These are phyloP conservation scores for Rana temporaria DNA, from an alignment of 2,113 vertebrate species.

Conservation along the genomic window DNA sequence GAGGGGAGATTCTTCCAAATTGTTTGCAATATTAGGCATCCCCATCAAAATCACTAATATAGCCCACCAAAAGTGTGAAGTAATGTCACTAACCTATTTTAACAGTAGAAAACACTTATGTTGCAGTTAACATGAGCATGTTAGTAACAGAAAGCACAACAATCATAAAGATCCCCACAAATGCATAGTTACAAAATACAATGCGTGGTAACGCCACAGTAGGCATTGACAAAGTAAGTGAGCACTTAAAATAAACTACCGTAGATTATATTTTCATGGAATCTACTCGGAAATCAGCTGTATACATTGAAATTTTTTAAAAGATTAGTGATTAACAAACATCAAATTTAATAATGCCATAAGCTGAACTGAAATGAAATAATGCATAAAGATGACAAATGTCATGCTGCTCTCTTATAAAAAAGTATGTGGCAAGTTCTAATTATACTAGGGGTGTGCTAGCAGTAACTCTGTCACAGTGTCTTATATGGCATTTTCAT, in stretches of 20 bases:
- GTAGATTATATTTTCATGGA: not conserved
- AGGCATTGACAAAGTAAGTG: too few species aligned
- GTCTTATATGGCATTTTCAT: not conserved
- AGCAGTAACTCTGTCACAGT: not conserved
- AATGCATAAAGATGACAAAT: constrained; percentile 26
- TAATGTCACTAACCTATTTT: too few species aligned
- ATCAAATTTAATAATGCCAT: too few species aligned
- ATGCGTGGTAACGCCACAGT: too few species aligned
- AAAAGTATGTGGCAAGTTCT: not conserved
- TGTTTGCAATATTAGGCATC: too few species aligned
- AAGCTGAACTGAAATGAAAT: constrained; percentile 31
- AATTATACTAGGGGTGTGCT: not conserved
- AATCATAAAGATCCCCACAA: too few species aligned
- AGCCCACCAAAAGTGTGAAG: too few species aligned
- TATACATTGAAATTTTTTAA: not conserved
- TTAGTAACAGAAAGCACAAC: not conserved
- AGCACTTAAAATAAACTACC: too few species aligned
- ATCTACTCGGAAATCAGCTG: not conserved
- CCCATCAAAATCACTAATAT: too few species aligned
- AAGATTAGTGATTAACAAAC: not conserved
- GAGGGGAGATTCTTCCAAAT: too few species aligned
- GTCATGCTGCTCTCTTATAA: constrained; percentile 45
- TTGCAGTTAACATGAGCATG: not conserved
- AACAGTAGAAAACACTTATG: not conserved
- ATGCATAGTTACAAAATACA: not conserved